Evolutionary conservation across 2,888 invertebrate genomes (phyloP), one percentile per base, ranked within the genome.

Genomic region (Lepidochrysops patricia): DNA sequence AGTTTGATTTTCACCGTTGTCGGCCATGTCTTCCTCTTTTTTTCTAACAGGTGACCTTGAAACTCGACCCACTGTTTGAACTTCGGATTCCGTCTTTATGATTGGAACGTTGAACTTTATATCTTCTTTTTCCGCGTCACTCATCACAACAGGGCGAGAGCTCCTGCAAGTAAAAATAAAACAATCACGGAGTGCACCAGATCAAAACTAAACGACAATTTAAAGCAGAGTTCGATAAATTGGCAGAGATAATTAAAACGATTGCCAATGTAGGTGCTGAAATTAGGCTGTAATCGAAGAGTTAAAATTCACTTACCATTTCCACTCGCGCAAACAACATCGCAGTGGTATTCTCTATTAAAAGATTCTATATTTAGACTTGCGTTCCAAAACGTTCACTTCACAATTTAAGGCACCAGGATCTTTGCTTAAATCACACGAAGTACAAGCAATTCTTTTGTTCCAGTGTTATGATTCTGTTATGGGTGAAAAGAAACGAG

Each of bases 351-450:
- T 71, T 72, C 73, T 82, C 84, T 86, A 86, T 79, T 84, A 82
- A 81, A 84, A 85, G 83, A 87, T 76, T 87, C 88, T 89, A 89
- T 89, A 87, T 85, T 71, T 63, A 77, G 75, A 73, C 64, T 70
- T 69, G 68, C 73, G 67, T 69, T 71, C 68, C 70, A 68, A 70
- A 66, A 70, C 70, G 77, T 82, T 83, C 82, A 83, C 82, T 34
- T 35, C 34, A 25, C 12, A 27, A 26, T 9, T n/a, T 59, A 9
- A 49, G 50, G 23, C 56, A 27, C n/a, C 9, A 15, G n/a, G n/a
- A 35, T 5, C 23, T 32, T 25, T 50, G n/a, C n/a, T n/a, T 37
- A 34, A 57, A 29, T 26, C 50, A 63, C 58, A 59, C 25, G 48
- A 27, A 25, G 12, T 34, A 25, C 25, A 12, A 19, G 37, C 56